Evolutionary conservation across 2,888 invertebrate species (phyloP), one percentile per base, ranked within the genome.

Genomic region (Pecten maximus): DNA sequence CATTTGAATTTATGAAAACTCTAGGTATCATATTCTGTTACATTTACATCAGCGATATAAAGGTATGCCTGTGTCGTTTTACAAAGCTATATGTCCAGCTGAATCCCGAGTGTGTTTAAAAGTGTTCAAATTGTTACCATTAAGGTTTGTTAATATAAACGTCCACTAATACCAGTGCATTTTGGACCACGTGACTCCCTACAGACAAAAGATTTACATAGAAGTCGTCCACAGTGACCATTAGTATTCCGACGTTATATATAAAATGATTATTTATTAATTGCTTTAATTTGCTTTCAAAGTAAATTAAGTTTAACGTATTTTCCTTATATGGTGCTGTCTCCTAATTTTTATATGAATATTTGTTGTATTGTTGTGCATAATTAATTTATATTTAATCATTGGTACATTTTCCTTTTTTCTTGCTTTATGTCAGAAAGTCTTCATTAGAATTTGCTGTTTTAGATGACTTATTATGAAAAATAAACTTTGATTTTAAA

Each of bases 241-340:
- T 74, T 60, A 23, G 12, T 48, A 60, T 23, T 60, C 74, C 10
- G 35, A 74, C 74, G 23, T 35, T n/a, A 8, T 60, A 35, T 28
- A 10, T 35, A 28, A 74, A 74, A 12, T 35, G 16, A 28, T 60
- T 74, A 74, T 74, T 74, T 74, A 74, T 74, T 74, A n/a, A 54
- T n/a, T 0, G 35, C 74, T 74, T 74, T 28, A 35, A 74, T 35
- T 74, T 35, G 35, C 74, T 74, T 74, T 8, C 12, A 74, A 74
- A 74, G 74, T 74, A 74, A 74, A 74, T 74, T 74, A 74, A 74
- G 35, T 74, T 74, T 74, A 74, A 74, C 35, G 74, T 74, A 74
- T 54, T 19, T 50, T 54, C 54, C 1, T 54, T 19, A 54, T 74
- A 74, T 74, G 74, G 74, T 74, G 74, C 74, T 74, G 74, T 74